phyloP scores from a whole-genome alignment of 2,113 vertebrate species.

The Lichenostomus cassidix region DNA sequence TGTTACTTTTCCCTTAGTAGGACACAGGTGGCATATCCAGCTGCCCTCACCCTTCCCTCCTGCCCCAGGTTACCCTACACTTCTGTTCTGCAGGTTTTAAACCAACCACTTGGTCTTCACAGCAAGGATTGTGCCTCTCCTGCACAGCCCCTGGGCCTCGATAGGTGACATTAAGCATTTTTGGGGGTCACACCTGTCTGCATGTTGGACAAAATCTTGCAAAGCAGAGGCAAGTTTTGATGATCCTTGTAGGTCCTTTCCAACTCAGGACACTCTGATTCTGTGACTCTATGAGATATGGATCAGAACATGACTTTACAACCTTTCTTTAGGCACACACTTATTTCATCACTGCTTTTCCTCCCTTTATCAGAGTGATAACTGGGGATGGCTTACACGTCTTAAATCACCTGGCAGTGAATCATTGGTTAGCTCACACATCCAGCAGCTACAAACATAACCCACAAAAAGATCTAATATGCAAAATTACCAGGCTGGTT shows the following conservation, averaged over 20 bases:
- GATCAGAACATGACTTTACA: not conserved
- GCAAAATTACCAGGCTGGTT: not conserved
- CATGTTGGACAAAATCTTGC: not conserved
- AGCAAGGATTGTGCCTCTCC: not conserved
- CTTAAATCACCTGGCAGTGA: not conserved
- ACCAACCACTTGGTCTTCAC: not conserved
- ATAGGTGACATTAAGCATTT: not conserved
- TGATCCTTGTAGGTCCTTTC: not conserved
- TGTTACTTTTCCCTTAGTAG: not conserved
- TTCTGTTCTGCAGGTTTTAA: not conserved
- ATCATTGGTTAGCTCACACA: not conserved
- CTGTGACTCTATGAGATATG: not conserved
- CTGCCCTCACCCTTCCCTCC: not conserved
- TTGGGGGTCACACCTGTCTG: rapidly evolving
- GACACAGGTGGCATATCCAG: not conserved
- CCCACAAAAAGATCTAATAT: not conserved
- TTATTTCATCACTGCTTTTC: not conserved
- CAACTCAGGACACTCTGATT: not conserved
- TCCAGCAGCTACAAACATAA: not conserved
- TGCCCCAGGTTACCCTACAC: rapidly evolving
- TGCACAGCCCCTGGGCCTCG: not conserved
- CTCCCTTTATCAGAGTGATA: not conserved
- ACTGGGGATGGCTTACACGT: not conserved
- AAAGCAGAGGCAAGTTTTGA: not conserved
- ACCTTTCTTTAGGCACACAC: not conserved